phyloP scores from a whole-genome alignment of 2,888 invertebrate species.

The Xanthia togata region DNA sequence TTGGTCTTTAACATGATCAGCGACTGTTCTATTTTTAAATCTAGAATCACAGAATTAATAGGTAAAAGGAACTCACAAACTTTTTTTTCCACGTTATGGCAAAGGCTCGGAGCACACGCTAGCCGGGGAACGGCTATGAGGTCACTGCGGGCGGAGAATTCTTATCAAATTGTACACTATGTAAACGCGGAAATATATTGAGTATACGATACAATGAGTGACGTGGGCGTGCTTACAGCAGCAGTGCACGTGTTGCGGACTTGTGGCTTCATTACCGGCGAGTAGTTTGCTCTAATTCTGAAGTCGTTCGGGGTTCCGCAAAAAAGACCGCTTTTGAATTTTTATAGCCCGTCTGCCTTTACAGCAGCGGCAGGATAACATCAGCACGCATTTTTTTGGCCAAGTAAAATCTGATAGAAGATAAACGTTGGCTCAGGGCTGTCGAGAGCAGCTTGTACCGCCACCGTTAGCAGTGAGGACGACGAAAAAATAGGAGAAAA shows the following conservation, averaged over 20 bases:
- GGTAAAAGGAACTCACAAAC: conserved; percentile 58
- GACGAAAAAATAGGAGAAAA: too few species aligned
- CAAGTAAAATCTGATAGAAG: too few species aligned
- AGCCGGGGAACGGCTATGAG: conserved; percentile 66
- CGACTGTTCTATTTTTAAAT: conserved; percentile 35
- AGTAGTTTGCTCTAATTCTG: background rate
- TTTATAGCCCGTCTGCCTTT: background rate
- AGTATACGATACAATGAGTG: conserved; percentile 57
- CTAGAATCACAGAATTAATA: conserved; percentile 26
- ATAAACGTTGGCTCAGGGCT: too few species aligned
- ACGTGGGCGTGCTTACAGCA: conserved; percentile 34
- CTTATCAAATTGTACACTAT: conserved; percentile 75
- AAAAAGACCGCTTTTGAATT: background rate
- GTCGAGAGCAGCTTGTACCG: too few species aligned
- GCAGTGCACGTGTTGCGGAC: conserved; percentile 26
- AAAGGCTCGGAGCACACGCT: conserved; percentile 63
- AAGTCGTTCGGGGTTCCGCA: background rate
- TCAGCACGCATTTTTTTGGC: too few species aligned
- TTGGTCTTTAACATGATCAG: conserved; percentile 6
- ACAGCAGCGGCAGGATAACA: too few species aligned
- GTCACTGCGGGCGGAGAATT: conserved; percentile 78
- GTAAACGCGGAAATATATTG: conserved; percentile 54
- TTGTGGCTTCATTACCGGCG: background rate
- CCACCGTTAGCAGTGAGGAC: too few species aligned
- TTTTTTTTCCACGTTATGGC: conserved; percentile 59